Evolutionary conservation across 2,113 vertebrate species (phyloP).

Genomic region (Daphoenositta chrysoptera): DNA sequence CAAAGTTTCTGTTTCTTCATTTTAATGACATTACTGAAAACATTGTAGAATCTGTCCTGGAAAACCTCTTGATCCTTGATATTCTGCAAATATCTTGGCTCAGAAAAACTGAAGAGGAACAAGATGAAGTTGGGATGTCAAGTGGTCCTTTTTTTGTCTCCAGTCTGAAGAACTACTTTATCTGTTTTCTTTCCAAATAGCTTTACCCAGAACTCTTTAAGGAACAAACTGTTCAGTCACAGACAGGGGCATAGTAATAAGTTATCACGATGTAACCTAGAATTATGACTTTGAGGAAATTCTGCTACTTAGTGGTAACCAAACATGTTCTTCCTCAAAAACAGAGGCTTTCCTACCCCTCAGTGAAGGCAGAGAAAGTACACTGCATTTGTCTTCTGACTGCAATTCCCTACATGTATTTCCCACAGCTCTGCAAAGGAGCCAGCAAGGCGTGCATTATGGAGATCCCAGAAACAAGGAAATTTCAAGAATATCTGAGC

Average conservation of each 20-base stretch:
- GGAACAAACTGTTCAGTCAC: background rate
- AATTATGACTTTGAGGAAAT: background rate
- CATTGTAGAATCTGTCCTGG: background rate
- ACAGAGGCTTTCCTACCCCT: background rate
- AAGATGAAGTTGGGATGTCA: background rate
- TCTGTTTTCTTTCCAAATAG: background rate
- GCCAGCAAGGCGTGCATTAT: background rate
- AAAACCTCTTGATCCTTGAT: background rate
- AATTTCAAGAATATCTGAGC: background rate
- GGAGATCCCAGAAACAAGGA: background rate
- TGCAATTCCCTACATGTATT: background rate
- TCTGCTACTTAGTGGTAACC: background rate
- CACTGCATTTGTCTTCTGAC: background rate
- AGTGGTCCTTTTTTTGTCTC: background rate
- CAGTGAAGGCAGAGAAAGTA: background rate
- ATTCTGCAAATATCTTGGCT: background rate
- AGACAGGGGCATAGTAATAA: accelerated
- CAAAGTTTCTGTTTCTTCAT: background rate
- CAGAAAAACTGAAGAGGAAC: background rate
- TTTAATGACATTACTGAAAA: background rate
- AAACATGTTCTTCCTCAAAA: background rate
- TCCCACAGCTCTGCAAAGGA: background rate
- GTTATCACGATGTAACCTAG: background rate
- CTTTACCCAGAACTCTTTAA: background rate
- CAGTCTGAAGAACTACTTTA: background rate